Evolutionary conservation across 2,113 vertebrate species (phyloP), one percentile per base, ranked within the genome.

Genomic region (Rhinoptilus africanus): DNA sequence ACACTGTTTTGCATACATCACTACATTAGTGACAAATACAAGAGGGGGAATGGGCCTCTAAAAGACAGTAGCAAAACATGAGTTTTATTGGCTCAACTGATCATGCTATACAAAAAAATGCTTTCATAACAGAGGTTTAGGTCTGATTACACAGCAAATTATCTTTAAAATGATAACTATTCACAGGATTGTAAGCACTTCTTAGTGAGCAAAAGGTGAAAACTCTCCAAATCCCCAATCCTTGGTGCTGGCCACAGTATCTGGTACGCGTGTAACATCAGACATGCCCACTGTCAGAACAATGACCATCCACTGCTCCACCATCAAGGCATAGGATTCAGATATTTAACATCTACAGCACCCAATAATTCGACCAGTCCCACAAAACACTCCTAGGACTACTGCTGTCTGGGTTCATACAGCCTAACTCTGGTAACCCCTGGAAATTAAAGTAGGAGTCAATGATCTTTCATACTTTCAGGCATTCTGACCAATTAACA

Each of bases 401-500:
- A 60, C 4, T 75, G 47, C 15, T 74, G 74, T 56, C 64, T 82
- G 6, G 74, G 71, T 91, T 32, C 43, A 94, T 39, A 56, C 48
- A 34, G 68, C 73, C 74, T 89, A 97, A 82, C 23, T 80, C 45
- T 50, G 43, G 77, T 62, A 82, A 26, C 7, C 54, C 35, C 75
- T 54, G 76, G 91, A 96, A 96, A 96, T 2, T 85, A 18, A 80
- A 74, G 74, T n/a, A 85, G 50, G 67, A 95, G 69, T 79, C 92
- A 53, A 39, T 39, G 88, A 86, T 89, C 53, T 84, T 88, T 43
- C 68, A 73, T 23, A 85, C 37, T 81, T 96, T 27, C 18, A 92
- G 96, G 81, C n/a, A 93, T 62, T 94, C 57, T 82, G 47, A 95
- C 51, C 88, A 96, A 89, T 90, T 87, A 97, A 91, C 72, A 96